Percentiles rank a stretch among this genome's conserved stretches.
Conservation (phyloP, 2,888 invertebrate genomes). For the Oscheius sp. region DNA sequence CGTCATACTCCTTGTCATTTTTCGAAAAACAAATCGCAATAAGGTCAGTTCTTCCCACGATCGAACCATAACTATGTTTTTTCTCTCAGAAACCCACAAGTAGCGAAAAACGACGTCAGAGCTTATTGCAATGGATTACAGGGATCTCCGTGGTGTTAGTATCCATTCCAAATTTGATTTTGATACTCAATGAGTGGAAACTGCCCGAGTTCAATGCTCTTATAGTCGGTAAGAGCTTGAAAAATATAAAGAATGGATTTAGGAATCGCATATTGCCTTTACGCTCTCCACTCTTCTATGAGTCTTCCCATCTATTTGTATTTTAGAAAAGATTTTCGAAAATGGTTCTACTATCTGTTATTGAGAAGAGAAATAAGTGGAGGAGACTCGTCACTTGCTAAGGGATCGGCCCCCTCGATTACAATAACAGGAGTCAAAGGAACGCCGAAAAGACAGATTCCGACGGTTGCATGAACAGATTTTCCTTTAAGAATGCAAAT, state of each 20-base stretch:
- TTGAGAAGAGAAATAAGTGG: conserved; percentile 24
- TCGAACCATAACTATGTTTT: background rate
- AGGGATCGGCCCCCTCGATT: background rate
- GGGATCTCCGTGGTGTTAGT: conserved; percentile 48
- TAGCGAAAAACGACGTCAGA: conserved; percentile 42
- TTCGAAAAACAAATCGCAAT: conserved; percentile 5
- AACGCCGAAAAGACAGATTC: background rate
- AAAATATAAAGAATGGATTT: background rate
- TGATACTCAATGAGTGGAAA: conserved; percentile 51
- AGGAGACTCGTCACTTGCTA: background rate
- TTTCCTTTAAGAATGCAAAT: too few relatives aligned
- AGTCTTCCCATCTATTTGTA: conserved; percentile 51
- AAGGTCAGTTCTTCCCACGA: background rate
- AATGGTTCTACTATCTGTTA: conserved; percentile 37
- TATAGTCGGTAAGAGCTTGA: conserved; percentile 41
- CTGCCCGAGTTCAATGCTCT: conserved; percentile 38
- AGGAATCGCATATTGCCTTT: conserved; percentile 50
- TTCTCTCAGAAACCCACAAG: conserved; percentile 40
- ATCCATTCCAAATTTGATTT: conserved; percentile 47
- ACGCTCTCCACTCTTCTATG: conserved; percentile 49
- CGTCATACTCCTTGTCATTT: conserved; percentile 14
- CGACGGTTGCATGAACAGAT: too few relatives aligned
- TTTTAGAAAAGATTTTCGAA: conserved; percentile 50
- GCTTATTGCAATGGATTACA: conserved; percentile 42
- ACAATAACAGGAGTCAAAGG: background rate